These are phyloP conservation scores for Genyomyrus donnyi DNA, from an alignment of 2,113 vertebrate genomes.

Conservation along the genomic window DNA sequence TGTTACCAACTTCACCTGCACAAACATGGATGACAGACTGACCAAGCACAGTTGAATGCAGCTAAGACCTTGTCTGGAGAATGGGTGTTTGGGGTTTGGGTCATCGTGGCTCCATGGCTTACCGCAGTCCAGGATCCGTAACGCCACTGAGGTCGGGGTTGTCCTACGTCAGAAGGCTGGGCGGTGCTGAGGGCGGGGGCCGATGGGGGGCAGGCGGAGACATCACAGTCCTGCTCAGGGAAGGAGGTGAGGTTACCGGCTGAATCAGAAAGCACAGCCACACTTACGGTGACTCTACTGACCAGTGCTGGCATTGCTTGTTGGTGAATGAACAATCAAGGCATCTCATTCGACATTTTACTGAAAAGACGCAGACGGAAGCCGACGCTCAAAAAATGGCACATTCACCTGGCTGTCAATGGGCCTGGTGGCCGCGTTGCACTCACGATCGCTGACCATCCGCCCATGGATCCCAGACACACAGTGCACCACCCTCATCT, in stretches of 20 bases:
- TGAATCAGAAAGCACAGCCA: background rate
- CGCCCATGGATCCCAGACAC: conserved; percentile 59
- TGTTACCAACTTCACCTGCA: background rate
- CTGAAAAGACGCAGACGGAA: background rate
- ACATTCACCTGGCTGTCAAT: conserved; percentile 73
- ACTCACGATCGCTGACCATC: conserved; percentile 68
- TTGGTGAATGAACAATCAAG: background rate
- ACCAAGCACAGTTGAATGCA: background rate
- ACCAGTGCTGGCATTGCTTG: background rate
- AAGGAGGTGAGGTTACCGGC: background rate
- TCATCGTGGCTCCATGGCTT: conserved; percentile 40
- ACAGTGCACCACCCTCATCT: conserved; percentile 78
- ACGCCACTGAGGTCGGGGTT: conserved; percentile 77
- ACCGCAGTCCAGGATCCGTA: conserved; percentile 92
- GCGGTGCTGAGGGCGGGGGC: conserved; percentile 59
- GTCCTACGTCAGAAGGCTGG: conserved; percentile 54
- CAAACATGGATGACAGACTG: background rate
- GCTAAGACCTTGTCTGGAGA: background rate
- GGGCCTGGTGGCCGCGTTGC: conserved; percentile 70
- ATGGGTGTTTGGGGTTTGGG: background rate
- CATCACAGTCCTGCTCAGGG: conserved; percentile 71
- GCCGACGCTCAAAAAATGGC: background rate
- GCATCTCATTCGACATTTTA: background rate
- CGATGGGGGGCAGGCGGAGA: conserved; percentile 62
- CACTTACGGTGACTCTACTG: background rate